Base-by-base conservation (phyloP, 2,797 vertebrate species). In the Propithecus perrieri region DNA sequence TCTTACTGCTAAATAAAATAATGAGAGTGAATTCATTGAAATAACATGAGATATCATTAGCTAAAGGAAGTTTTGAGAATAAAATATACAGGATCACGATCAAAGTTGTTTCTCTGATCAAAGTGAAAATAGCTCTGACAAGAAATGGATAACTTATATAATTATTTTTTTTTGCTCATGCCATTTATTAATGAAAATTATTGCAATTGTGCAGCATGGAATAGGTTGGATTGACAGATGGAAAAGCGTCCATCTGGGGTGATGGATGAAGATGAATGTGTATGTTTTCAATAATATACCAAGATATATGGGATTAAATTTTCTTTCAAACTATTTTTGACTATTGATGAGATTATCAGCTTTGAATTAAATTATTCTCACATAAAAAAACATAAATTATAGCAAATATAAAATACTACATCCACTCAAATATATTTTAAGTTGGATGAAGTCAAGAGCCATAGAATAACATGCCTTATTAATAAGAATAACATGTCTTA, bases 271-370 rank as follows among this genome's bases (percentile, higher is more conserved):
- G 14, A 13, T 92, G 14, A 69, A 92, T 55, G 1, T 46, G 35
- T 57, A 43, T 61, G 13, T 72, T 89, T 92, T 85, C 59, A 53
- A 63, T 61, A 91, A 81, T 43, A 83, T 53, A 48, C 17, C 24
- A 63, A 20, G 38, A 28, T 6, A 75, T 57, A 3, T 33, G 63
- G 53, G 3, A 63, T 74, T 92, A 50, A 46, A 89, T 65, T 89
- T 85, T 88, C 28, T 88, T 96, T 95, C 18, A 84, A 85, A 71
- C 87, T 81, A 85, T 72, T 48, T 61, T 85, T 72, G 4, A 84
- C 35, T 84, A 75, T 41, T 59, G 85, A 61, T 57, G 4, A 55
- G 67, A 55, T 48, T 22, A 86, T 30, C 18, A 84, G 17, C 7
- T 86, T 97, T 96, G 28, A 92, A 53, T 85, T 33, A 76, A 76